Evolutionary conservation across 2,797 vertebrate species (phyloP).

Genomic region (Scolopax bukidnonensis): DNA sequence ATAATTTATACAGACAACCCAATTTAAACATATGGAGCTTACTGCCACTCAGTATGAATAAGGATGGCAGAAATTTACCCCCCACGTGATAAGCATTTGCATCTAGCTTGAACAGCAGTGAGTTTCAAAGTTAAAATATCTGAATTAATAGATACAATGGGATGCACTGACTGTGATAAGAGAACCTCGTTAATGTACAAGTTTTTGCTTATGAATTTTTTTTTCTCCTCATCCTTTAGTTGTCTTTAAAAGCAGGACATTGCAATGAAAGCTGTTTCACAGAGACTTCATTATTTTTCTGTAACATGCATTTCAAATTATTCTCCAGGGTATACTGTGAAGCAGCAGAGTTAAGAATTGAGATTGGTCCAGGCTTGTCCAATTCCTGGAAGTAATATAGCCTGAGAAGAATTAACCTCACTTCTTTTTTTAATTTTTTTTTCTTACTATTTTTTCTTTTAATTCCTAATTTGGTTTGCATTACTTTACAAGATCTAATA

Average conservation of each 20-base stretch:
- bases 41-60: neutral
- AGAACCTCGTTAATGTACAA: neutral
- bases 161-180: neutral
- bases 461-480: neutral
- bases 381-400: neutral
- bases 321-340: neutral
- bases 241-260: neutral
- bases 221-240: neutral
- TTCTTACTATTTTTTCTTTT: neutral
- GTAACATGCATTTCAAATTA: neutral
- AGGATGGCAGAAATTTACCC: neutral
- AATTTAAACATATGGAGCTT: neutral
- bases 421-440: neutral
- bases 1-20: neutral
- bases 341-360: neutral
- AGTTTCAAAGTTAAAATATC: neutral
- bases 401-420: neutral
- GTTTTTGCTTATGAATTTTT: neutral
- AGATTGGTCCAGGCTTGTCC: neutral
- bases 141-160: neutral
- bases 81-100: neutral
- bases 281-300: neutral
- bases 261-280: neutral
- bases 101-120: neutral
- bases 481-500: neutral